Percentiles rank a stretch among this genome's conserved stretches.
Evolutionary conservation across 2,113 vertebrate species (phyloP).

Genomic region (Campylomormyrus numenius): DNA sequence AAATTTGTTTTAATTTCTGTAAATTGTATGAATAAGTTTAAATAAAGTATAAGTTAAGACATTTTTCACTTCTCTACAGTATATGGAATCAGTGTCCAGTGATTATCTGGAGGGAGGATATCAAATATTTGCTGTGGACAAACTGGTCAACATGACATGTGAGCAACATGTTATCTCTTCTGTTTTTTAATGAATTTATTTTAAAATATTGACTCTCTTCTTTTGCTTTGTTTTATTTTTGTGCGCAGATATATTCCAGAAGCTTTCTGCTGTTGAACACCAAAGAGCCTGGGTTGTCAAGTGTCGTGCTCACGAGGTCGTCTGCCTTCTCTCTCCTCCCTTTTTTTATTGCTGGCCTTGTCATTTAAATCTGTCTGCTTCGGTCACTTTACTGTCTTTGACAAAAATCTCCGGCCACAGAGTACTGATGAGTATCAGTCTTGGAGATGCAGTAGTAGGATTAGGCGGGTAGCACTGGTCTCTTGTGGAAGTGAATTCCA

Average conservation of each 20-base stretch:
- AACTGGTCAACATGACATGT: slow-evolving; percentile 78
- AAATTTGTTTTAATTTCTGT: not conserved
- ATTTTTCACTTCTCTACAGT: slow-evolving; percentile 43
- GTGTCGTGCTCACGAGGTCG: slow-evolving; percentile 72
- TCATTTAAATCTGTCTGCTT: not conserved
- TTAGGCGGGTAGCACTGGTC: not conserved
- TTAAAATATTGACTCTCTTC: not conserved
- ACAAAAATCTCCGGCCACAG: not conserved
- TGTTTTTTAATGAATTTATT: not conserved
- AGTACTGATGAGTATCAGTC: not conserved
- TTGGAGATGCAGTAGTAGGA: not conserved
- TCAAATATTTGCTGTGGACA: slow-evolving; percentile 61
- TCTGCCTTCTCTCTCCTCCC: not conserved
- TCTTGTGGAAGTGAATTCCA: not conserved
- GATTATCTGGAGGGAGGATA: slow-evolving; percentile 60
- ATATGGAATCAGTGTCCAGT: slow-evolving; percentile 66
- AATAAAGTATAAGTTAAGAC: not conserved
- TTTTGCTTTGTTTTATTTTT: slow-evolving; percentile 11
- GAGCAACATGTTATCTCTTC: slow-evolving; percentile 39
- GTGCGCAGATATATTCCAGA: slow-evolving; percentile 77
- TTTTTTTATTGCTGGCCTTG: not conserved
- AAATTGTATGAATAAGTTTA: not conserved
- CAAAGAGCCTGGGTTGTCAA: slow-evolving; percentile 68
- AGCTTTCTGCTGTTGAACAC: slow-evolving; percentile 64
- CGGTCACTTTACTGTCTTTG: not conserved